These are phyloP conservation scores for Orchestia grillus DNA, from an alignment of 1,140 invertebrate species.

Conservation along the genomic window DNA sequence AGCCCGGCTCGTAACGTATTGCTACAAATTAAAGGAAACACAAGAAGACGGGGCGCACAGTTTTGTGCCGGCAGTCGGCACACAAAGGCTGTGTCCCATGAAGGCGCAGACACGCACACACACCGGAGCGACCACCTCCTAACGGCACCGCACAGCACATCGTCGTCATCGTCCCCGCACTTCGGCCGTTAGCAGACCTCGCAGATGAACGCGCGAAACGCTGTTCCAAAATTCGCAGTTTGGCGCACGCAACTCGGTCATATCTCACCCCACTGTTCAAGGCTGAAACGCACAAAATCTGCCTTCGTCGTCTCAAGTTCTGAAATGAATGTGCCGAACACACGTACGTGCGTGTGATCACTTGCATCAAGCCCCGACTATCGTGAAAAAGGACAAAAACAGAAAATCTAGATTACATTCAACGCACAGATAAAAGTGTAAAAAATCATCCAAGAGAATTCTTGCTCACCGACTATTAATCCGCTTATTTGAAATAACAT, in stretches of 20 bases:
- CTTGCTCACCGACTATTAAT: background rate
- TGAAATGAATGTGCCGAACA: no score
- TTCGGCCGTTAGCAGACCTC: background rate
- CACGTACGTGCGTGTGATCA: no score
- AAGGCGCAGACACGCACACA: background rate
- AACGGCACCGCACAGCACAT: background rate
- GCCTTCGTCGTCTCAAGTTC: background rate
- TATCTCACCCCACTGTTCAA: background rate
- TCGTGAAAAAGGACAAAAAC: background rate
- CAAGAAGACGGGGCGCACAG: background rate
- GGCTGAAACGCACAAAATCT: background rate
- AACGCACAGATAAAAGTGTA: background rate
- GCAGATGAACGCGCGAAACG: background rate
- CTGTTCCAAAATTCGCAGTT: background rate
- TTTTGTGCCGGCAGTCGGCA: background rate
- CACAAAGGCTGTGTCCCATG: background rate
- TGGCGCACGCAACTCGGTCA: background rate
- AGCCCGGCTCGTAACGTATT: background rate
- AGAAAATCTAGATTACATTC: background rate
- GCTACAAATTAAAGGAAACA: background rate
- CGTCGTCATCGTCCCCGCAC: background rate
- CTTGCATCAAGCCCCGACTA: no score
- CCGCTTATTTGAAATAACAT: background rate
- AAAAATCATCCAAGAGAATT: background rate
- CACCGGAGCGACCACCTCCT: background rate